A percentile compares a stretch with the other conserved stretches of the same genome.
Evolutionary conservation across 2,113 vertebrate species (phyloP).

Genomic region (Reinhardtius hippoglossoides): DNA sequence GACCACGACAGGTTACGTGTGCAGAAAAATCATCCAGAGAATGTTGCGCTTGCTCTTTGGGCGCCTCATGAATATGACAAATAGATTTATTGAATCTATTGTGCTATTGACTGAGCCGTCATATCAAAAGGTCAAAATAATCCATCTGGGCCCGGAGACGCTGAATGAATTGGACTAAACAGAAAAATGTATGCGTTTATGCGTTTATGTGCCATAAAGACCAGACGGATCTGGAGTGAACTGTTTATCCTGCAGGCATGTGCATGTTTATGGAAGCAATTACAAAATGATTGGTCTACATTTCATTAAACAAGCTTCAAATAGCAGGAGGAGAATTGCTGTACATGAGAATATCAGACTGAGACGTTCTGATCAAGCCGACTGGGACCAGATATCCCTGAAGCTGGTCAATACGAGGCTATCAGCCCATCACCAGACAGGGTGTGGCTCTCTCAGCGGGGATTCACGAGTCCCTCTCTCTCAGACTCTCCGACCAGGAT

Average conservation of each 20-base stretch:
- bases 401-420: no score
- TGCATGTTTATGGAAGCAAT: background rate
- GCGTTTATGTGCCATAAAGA: background rate
- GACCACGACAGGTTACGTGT: background rate
- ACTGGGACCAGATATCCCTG: no score
- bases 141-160: background rate
- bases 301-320: background rate
- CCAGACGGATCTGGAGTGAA: background rate
- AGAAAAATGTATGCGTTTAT: background rate
- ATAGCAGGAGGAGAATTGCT: background rate
- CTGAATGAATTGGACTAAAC: background rate
- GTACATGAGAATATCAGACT: background rate
- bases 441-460: no score
- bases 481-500: no score
- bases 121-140: background rate
- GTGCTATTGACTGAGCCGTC: background rate
- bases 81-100: background rate
- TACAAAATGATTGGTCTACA: background rate
- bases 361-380: background rate
- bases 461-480: no score
- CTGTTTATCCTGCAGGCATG: background rate
- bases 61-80: background rate
- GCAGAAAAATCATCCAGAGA: background rate
- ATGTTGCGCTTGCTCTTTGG: background rate
- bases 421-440: no score